A percentile compares a stretch with the other conserved stretches of the same genome.
phyloP scores from a whole-genome alignment of 35 echinoderm and acorn worm genomes.

The Holothuria glaberrima region DNA sequence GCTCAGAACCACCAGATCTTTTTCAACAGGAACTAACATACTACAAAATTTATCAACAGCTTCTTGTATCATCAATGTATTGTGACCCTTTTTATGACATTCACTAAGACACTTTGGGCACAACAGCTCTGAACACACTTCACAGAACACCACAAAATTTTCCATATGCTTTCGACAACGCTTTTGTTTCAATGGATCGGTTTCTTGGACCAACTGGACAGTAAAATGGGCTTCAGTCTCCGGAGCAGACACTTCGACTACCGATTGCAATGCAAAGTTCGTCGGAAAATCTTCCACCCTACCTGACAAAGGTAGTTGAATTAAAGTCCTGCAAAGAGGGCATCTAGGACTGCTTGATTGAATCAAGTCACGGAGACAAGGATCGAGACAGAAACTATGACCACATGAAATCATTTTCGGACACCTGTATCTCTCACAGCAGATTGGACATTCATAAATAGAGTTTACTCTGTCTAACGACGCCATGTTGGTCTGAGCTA shows the following conservation, averaged over 20 bases:
- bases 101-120: not conserved
- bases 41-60: not conserved
- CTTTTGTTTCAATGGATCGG: not conserved
- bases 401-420: slow-evolving; percentile 24
- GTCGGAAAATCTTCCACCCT: slow-evolving; percentile 3
- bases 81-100: not conserved
- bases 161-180: not conserved
- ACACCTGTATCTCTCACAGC: not conserved
- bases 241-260: too few relatives aligned
- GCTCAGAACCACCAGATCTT: not conserved
- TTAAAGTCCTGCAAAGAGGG: not conserved
- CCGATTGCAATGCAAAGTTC: slow-evolving; percentile 3
- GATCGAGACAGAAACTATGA: slow-evolving; percentile 23
- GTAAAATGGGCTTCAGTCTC: too few relatives aligned
- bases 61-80: not conserved
- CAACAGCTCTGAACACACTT: not conserved
- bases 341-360: not conserved
- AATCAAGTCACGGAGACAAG: not conserved
- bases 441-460: not conserved
- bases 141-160: not conserved
- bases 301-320: not conserved
- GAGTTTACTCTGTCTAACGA: too few relatives aligned
- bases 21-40: not conserved
- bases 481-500: too few relatives aligned
- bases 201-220: too few relatives aligned